Percentiles rank a stretch among this genome's conserved stretches.
These are phyloP conservation scores for Naja naja DNA, from an alignment of 2,113 vertebrate species.

Conservation along the genomic window DNA sequence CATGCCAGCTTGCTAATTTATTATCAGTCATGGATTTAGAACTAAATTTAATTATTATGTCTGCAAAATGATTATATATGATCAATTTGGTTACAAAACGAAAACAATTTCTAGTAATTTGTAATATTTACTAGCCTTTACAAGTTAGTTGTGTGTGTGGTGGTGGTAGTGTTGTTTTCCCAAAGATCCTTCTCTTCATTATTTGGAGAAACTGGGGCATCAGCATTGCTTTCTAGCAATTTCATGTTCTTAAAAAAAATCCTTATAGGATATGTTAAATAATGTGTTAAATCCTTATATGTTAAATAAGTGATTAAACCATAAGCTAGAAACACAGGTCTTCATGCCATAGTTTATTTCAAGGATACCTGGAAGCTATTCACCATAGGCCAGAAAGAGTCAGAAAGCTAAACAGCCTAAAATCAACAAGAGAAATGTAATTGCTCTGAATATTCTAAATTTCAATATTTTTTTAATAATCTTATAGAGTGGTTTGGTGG, in stretches of 20 bases:
- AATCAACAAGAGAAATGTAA: background rate
- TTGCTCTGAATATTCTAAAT: background rate
- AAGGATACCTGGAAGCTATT: background rate
- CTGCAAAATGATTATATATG: slow-evolving; percentile 1
- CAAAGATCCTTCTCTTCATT: background rate
- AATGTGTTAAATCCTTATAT: too few relatives aligned
- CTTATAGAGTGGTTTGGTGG: too few relatives aligned
- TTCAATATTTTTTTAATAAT: background rate
- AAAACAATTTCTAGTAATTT: background rate
- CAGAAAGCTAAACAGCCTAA: background rate
- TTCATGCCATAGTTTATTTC: background rate
- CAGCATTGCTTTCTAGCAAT: background rate
- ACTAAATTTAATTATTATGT: background rate
- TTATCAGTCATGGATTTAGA: background rate
- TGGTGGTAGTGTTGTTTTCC: background rate
- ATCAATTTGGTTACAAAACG: background rate
- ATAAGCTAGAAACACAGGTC: background rate
- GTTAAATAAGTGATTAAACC: slow-evolving; percentile 11
- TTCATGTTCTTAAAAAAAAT: slow-evolving; percentile 17
- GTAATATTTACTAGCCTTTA: slow-evolving; percentile 15
- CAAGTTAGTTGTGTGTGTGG: background rate
- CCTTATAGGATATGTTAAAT: background rate
- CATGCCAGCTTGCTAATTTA: background rate
- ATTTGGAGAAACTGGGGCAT: background rate
- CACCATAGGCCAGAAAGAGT: background rate